phyloP scores from a whole-genome alignment of 2,113 vertebrate genomes.

The Semicossyphus pulcher region DNA sequence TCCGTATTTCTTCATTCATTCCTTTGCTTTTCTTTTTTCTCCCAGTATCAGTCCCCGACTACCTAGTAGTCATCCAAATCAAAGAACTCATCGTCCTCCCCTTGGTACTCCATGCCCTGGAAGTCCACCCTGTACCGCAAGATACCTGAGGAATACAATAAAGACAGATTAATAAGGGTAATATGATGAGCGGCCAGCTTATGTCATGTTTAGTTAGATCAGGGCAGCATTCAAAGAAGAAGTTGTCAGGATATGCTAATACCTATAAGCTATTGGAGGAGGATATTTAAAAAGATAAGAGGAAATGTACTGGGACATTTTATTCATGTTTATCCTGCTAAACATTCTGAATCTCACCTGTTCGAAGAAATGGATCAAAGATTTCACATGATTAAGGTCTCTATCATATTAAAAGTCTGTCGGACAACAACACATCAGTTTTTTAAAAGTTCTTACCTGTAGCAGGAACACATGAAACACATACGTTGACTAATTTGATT shows the following conservation, averaged over 20 bases:
- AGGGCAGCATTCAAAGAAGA: constrained; percentile 6
- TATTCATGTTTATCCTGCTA: neutral
- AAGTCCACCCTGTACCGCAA: constrained; percentile 99
- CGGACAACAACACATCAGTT: too few relatives aligned
- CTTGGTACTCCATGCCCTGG: constrained; percentile 99
- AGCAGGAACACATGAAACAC: too few relatives aligned
- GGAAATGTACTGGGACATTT: neutral
- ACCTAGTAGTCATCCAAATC: constrained; percentile 99
- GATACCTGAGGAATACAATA: constrained; percentile 87
- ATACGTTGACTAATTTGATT: neutral
- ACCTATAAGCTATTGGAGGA: constrained; percentile 1
- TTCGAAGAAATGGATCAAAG: neutral
- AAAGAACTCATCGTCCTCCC: constrained; percentile 98
- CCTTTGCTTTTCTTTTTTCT: constrained; percentile 70
- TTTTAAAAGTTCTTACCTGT: too few relatives aligned
- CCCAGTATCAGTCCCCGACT: constrained; percentile 90
- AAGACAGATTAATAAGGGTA: constrained; percentile 19
- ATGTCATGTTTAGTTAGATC: constrained; percentile 5
- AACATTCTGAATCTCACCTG: neutral
- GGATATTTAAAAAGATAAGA: too few relatives aligned
- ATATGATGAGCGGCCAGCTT: constrained; percentile 5
- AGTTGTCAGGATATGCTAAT: constrained; percentile 6
- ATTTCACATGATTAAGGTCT: neutral
- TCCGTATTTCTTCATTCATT: constrained; percentile 78
- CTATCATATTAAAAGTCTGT: too few relatives aligned